Conservation (phyloP, 2,888 invertebrate genomes). For the Metallyticus violacea region DNA sequence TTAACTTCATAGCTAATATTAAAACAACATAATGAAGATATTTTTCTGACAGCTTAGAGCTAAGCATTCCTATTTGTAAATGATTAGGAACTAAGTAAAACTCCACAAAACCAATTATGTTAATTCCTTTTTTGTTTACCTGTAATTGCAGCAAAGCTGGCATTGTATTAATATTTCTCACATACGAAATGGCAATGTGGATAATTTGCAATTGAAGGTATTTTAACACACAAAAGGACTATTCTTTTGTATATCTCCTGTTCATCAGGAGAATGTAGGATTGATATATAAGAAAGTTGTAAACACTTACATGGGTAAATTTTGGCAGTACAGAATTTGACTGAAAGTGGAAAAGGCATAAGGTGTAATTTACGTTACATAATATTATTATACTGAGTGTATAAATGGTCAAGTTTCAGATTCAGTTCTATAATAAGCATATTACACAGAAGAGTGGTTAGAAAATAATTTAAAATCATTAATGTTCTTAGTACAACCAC, state of each 20-base stretch:
- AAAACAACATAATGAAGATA: too few species aligned
- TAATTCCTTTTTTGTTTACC: not conserved
- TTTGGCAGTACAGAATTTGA: not conserved
- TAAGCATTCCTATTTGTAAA: too few species aligned
- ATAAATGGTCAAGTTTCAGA: too few species aligned
- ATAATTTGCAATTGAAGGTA: not conserved
- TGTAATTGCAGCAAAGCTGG: not conserved
- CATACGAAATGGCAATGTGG: not conserved
- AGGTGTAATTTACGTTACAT: not conserved
- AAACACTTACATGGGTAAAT: not conserved
- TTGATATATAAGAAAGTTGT: not conserved
- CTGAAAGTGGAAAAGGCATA: not conserved
- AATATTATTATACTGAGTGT: too few species aligned
- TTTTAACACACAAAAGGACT: not conserved
- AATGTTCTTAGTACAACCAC: too few species aligned
- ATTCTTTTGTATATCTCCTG: not conserved
- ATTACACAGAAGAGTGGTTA: too few species aligned
- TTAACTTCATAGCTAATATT: too few species aligned
- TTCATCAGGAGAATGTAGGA: not conserved
- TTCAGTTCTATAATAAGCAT: too few species aligned
- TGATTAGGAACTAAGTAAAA: not conserved
- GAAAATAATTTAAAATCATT: too few species aligned
- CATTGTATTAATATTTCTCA: not conserved
- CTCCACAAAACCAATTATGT: not conserved
- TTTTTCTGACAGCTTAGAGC: too few species aligned